Conservation (phyloP, 2,888 invertebrate genomes). For the Penaeus monodon region DNA sequence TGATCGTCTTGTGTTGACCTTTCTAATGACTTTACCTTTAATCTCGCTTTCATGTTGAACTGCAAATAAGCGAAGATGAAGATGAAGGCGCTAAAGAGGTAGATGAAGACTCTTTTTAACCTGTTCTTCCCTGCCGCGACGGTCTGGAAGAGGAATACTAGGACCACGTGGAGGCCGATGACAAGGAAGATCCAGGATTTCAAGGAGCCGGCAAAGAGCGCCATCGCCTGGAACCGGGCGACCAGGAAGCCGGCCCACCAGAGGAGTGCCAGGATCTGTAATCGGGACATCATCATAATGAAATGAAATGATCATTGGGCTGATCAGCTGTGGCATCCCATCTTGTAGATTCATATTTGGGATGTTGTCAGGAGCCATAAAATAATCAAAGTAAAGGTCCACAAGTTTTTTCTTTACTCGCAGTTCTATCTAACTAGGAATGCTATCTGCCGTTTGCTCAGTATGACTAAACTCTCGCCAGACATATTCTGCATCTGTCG, state of each 20-base stretch:
- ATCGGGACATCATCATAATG: background rate
- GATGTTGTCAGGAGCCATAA: too few relatives aligned
- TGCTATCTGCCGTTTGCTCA: too few relatives aligned
- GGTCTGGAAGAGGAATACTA: slow-evolving; percentile 61
- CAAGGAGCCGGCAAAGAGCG: slow-evolving; percentile 47
- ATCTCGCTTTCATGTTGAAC: slow-evolving; percentile 58
- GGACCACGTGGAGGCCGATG: slow-evolving; percentile 53
- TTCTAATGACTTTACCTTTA: slow-evolving; percentile 39
- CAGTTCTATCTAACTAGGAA: too few relatives aligned
- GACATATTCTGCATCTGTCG: too few relatives aligned
- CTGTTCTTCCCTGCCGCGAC: slow-evolving; percentile 32
- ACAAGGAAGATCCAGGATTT: slow-evolving; percentile 53
- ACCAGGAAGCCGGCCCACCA: slow-evolving; percentile 57
- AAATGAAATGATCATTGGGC: too few relatives aligned
- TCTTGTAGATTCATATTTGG: too few relatives aligned
- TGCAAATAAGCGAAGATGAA: slow-evolving; percentile 62
- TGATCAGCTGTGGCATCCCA: too few relatives aligned
- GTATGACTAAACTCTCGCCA: too few relatives aligned
- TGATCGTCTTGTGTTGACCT: too few relatives aligned
- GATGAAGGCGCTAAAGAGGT: slow-evolving; percentile 56
- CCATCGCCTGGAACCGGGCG: slow-evolving; percentile 58
- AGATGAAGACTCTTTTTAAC: slow-evolving; percentile 49
- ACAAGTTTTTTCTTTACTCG: too few relatives aligned
- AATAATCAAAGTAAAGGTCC: too few relatives aligned
- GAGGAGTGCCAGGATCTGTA: slow-evolving; percentile 48